Evolutionary conservation across 2,113 vertebrate species (phyloP), one percentile per base, ranked within the genome.

Genomic region (Pitta sordida): DNA sequence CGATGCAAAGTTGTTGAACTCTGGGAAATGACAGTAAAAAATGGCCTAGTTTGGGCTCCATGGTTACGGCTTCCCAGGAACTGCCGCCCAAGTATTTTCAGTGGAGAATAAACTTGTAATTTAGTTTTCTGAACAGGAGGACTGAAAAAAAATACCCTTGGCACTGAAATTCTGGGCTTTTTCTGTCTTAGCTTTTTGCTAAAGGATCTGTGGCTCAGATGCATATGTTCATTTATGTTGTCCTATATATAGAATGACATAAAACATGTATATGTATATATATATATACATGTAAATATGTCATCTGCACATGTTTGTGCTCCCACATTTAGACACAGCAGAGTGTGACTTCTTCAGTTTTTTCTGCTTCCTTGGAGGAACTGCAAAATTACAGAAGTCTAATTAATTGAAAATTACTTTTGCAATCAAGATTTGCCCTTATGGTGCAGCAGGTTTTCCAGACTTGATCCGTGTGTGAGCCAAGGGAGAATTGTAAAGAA

Each of bases 21-120:
- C 90, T 59, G 68, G 26, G 15, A 74, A 93, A 79, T 43, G 59
- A 56, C 73, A 84, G 52, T 74, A 39, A 95, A 89, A 91, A 77
- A 65, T 30, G 62, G 46, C 19, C n/a, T 41, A 36, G 30, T 69
- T 76, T 67, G 41, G 69, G 39, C 70, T 93, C 41, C 41, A 6
- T 44, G n/a, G 37, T 93, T 92, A 82, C 58, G 29, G 39, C 52
- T 41, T 59, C 44, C 51, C 76, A 43, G 41, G 69, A 86, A 37
- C 44, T 78, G 81, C 60, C 9, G 7, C 11, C 10, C 6, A 17
- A 78, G 48, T 36, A 32, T 71, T 93, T 93, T 63, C 48, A 49
- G 64, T 32, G 24, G 39, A 59, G 44, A 86, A 86, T n/a, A 55
- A 94, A 65, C 60, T 49, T 78, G 36, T 71, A 41, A 59, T 90